These are phyloP conservation scores for Aphelenchoides besseyi DNA, from an alignment of 1,140 invertebrate species.

Conservation along the genomic window DNA sequence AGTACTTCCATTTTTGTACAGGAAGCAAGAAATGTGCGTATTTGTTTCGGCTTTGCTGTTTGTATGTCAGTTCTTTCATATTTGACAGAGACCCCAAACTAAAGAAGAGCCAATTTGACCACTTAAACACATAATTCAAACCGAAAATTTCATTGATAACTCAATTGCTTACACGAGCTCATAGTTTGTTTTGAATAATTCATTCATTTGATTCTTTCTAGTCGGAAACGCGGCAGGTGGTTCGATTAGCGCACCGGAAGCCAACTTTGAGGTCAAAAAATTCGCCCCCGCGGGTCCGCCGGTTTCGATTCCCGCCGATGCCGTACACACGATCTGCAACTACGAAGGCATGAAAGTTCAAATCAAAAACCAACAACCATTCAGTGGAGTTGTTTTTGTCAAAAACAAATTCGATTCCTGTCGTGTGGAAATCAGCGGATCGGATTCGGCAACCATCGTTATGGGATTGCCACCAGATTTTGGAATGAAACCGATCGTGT, in stretches of 20 bases:
- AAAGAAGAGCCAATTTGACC: too few species aligned
- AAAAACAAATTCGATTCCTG: constrained; percentile 63
- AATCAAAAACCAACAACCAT: constrained; percentile 56
- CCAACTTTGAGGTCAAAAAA: constrained; percentile 13
- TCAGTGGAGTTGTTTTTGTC: constrained; percentile 61
- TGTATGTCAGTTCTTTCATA: too few species aligned
- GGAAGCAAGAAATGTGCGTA: too few species aligned
- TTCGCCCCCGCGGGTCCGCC: constrained; percentile 37
- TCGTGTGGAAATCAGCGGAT: constrained; percentile 54
- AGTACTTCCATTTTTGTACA: too few species aligned
- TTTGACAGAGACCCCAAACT: too few species aligned
- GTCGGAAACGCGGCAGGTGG: neutral
- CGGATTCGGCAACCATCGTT: constrained; percentile 51
- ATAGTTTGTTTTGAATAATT: too few species aligned
- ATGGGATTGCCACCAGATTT: constrained; percentile 59
- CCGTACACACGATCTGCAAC: constrained; percentile 61
- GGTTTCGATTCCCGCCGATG: constrained; percentile 45
- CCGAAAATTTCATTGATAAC: too few species aligned
- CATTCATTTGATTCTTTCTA: too few species aligned
- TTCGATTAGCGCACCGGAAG: neutral
- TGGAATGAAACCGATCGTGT: constrained; percentile 61
- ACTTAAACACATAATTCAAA: too few species aligned
- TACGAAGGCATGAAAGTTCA: constrained; percentile 62
- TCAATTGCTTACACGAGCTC: too few species aligned
- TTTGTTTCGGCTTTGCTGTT: too few species aligned